Conservation (phyloP, 2,113 vertebrate species). For the Zeus faber region DNA sequence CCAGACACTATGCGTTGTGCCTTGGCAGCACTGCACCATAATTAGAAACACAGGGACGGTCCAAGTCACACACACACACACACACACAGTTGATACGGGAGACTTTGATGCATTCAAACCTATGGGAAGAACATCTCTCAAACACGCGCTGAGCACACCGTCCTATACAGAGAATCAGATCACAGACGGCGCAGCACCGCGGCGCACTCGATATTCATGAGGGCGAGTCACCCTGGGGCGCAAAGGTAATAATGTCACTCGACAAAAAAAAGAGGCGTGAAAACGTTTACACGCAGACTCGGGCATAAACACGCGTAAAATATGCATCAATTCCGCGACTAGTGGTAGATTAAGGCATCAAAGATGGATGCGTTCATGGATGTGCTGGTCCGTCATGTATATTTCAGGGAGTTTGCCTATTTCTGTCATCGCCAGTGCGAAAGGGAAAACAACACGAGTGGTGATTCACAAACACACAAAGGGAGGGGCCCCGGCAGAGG, state of each 20-base stretch:
- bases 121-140: background rate
- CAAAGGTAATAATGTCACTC: background rate
- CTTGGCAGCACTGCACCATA: conserved; percentile 36
- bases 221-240: conserved; percentile 3
- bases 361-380: conserved; percentile 27
- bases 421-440: conserved; percentile 11
- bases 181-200: background rate
- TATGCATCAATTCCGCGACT: conserved; percentile 49
- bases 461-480: conserved; percentile 44
- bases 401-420: conserved; percentile 46
- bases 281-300: conserved; percentile 10
- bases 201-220: conserved; percentile 34
- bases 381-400: conserved; percentile 33
- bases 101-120: no score
- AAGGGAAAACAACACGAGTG: conserved; percentile 24
- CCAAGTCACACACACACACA: no score
- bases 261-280: no score
- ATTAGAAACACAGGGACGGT: conserved; percentile 33
- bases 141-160: background rate
- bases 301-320: conserved; percentile 21
- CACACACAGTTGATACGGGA: no score
- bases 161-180: background rate
- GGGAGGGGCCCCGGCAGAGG: conserved; percentile 17
- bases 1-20: no score
- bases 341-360: no score